Evolutionary conservation across 2,113 vertebrate species (phyloP).

Genomic region (Anguilla rostrata): DNA sequence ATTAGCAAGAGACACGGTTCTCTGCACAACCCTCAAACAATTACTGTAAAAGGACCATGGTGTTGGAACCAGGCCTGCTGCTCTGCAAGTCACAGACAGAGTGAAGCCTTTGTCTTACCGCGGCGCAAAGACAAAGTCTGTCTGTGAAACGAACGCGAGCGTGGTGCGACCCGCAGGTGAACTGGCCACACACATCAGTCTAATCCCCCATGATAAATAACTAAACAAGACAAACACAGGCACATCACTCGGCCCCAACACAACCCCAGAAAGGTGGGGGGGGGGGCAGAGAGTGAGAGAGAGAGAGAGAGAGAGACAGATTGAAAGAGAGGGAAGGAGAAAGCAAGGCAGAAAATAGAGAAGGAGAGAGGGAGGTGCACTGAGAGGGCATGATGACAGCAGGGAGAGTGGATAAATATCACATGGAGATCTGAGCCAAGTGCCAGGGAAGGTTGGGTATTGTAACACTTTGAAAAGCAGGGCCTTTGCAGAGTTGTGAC

Average conservation of each 20-base stretch:
- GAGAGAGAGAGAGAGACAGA: conserved; percentile 16
- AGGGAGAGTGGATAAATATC: conserved; percentile 55
- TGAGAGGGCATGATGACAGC: conserved; percentile 44
- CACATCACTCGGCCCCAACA: conserved; percentile 57
- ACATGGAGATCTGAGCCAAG: conserved; percentile 50
- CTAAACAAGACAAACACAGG: conserved; percentile 63
- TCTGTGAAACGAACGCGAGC: conserved; percentile 22
- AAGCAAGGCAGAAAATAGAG: not conserved
- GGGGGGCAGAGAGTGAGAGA: conserved; percentile 20
- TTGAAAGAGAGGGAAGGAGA: not conserved
- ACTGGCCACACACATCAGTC: conserved; percentile 44
- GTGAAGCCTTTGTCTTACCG: not conserved
- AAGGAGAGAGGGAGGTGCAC: conserved; percentile 32
- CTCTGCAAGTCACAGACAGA: not conserved
- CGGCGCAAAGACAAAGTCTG: not conserved
- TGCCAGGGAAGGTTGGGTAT: conserved; percentile 68
- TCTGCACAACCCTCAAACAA: not conserved
- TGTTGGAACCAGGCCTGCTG: not conserved
- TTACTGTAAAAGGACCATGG: not conserved
- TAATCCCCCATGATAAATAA: conserved; percentile 56
- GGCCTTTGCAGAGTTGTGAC: conserved; percentile 79
- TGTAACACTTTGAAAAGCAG: conserved; percentile 66
- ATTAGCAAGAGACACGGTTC: not conserved
- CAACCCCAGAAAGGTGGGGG: conserved; percentile 50
- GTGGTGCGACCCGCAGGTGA: conserved; percentile 54